Base-by-base conservation (phyloP, 2,113 vertebrate genomes). In the Lophura nycthemera region DNA sequence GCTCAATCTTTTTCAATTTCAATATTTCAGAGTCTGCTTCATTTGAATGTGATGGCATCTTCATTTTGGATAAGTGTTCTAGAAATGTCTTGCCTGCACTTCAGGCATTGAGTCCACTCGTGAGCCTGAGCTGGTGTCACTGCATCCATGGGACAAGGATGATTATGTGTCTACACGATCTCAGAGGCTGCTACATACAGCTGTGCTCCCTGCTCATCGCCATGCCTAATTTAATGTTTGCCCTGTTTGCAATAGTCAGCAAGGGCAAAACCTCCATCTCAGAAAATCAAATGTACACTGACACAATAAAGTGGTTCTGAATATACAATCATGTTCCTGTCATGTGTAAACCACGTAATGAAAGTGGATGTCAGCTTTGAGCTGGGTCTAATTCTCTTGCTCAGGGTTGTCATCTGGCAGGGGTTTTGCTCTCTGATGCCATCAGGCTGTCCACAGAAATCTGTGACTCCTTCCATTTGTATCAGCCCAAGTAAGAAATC, bases 161-260 rank as follows among this genome's bases (percentile, higher is more conserved):
- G 32, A 32, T 30, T 42, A 25, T 29, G 50, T 0, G 2, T 11
- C 21, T 8, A 32, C 4, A 0, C 5, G 43, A 22, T 75, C 48
- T 60, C n/a, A 48, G 61, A 52, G 34, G 32, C 1, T 3, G 42
- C 11, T 59, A 71, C 52, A 27, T 42, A 25, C 19, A 83, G 42
- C 45, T 66, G 36, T 8, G 29, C 40, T 59, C 12, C 30, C 57
- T 69, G 57, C 8, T 50, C 88, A 42, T 67, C n/a, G 52, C 20
- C 70, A 52, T 2, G 14, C 32, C 6, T 64, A 34, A 57, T 42
- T 73, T 30, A 56, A 8, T 47, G 57, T 25, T 24, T 79, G 29
- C 4, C 57, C 30, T 84, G 61, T 24, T n/a, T 45, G 43, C 27
- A 70, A 15, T 30, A 52, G 48, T 24, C 7, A 3, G 10, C 27